A percentile compares a stretch with the other conserved stretches of the same genome.
Conservation (phyloP, 2,113 vertebrate species). For the Chlamydotis undulata region DNA sequence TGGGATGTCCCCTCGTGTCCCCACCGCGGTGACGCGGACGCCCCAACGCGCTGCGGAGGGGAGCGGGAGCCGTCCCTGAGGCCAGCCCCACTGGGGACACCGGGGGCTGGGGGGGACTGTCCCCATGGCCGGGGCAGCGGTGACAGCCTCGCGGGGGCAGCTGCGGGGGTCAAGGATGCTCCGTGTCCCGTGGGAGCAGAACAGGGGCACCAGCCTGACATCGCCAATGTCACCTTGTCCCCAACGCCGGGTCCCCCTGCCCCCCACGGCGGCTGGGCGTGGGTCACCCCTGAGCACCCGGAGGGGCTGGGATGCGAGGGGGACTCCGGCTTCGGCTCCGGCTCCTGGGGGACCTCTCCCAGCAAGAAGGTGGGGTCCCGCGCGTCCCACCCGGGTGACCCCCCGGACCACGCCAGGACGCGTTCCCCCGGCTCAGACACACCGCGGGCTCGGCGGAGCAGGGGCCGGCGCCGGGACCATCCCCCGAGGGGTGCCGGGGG, state of each 20-base stretch:
- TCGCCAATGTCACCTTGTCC: background rate
- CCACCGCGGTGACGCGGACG: rapidly evolving
- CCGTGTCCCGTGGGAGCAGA: background rate
- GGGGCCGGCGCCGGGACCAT: background rate
- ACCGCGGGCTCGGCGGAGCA: background rate
- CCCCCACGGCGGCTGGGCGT: background rate
- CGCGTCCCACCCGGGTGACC: rapidly evolving
- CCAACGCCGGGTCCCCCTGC: rapidly evolving
- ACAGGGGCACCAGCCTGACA: no score
- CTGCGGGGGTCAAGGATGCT: background rate
- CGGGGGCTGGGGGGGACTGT: rapidly evolving
- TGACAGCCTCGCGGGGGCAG: background rate
- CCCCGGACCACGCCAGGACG: background rate
- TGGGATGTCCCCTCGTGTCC: background rate
- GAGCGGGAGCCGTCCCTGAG: background rate
- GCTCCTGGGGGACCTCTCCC: background rate
- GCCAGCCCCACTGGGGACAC: rapidly evolving
- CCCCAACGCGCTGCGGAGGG: background rate
- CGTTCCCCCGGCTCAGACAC: rapidly evolving
- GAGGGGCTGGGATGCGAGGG: background rate
- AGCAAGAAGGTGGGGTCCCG: background rate
- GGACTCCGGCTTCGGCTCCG: background rate
- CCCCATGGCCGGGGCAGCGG: rapidly evolving
- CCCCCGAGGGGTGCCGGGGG: background rate
- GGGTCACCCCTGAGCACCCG: background rate